Base-by-base conservation (phyloP, 2,113 vertebrate species). In the Serilophus lunatus region DNA sequence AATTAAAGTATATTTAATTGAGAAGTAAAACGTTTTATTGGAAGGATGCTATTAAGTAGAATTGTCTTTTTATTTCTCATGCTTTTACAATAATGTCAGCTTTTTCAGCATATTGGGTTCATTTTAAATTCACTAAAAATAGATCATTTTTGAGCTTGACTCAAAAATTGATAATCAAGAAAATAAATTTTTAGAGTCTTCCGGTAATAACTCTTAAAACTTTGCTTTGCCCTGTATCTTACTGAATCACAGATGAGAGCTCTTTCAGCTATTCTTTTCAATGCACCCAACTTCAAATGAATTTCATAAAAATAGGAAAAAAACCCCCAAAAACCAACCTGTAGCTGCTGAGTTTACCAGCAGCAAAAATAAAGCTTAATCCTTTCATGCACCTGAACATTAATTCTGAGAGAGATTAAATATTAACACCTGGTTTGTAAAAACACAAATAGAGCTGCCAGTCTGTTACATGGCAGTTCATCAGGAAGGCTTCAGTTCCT, bases 381-480 rank as follows among this genome's bases (percentile, higher is more conserved):
- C 18, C 24, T 74, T 78, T 59, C 13, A 20, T 17, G 35, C 19
- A 75, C 28, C 5, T 38, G n/a, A 61, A 60, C 40, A 12, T 29
- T 63, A 63, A 83, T 87, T 79, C 33, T 35, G 45, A 50, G 60
- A 60, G 29, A 72, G 66, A 44, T 78, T 61, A 77, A 59, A 13
- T 70, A 38, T 15, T 28, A 75, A 63, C 13, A 45, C 13, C 9
- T 40, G 2, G 26, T 56, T 65, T 79, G 29, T 56, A n/a, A 75
- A 60, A 63, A 6, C 25, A 64, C 13, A 12, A 3, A 10, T 60
- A 31, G 45, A 17, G 36, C 15, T 61, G n/a, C 31, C 11, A 1
- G 20, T 81, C n/a, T 86, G 29, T 36, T 33, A 38, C 0, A 0
- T 40, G 5, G 13, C 6, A 1, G 13, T 60, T 12, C 5, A 1